These are phyloP conservation scores for Coptodon bakossiorum DNA, from an alignment of 2,113 vertebrate species.

Conservation along the genomic window DNA sequence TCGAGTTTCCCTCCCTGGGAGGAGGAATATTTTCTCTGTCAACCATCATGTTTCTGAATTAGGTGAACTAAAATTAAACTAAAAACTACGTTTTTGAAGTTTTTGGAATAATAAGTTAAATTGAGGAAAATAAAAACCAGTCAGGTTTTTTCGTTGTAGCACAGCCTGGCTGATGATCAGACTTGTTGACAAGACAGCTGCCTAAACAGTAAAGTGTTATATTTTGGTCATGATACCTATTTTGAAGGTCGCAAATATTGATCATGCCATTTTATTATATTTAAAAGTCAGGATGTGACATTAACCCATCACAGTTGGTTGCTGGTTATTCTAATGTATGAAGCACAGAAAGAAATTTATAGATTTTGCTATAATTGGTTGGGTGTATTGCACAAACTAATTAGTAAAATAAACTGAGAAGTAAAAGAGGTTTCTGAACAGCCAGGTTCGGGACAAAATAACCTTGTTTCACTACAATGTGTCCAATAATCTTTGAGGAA, in stretches of 20 bases:
- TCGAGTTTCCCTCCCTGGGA: neutral
- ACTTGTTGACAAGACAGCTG: neutral
- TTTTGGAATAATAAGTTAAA: neutral
- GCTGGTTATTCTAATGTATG: neutral
- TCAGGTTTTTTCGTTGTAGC: neutral
- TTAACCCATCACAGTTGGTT: neutral
- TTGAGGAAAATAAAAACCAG: neutral
- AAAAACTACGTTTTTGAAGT: fast-evolving
- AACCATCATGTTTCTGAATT: neutral
- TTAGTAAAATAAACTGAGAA: neutral
- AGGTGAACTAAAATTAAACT: neutral
- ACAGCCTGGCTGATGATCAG: neutral
- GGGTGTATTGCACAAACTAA: neutral
- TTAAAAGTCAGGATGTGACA: neutral
- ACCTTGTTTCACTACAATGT: neutral
- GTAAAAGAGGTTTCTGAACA: neutral
- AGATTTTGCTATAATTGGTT: fast-evolving
- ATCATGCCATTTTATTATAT: neutral
- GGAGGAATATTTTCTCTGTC: neutral
- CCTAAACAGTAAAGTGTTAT: neutral
- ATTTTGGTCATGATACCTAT: neutral
- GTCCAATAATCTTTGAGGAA: neutral
- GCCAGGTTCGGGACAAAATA: fast-evolving
- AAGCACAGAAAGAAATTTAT: neutral
- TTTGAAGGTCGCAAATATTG: neutral